A percentile compares a stretch with the other conserved stretches of the same genome.
phyloP scores from a whole-genome alignment of 1,140 invertebrate genomes.

The Adoxophyes honmai region DNA sequence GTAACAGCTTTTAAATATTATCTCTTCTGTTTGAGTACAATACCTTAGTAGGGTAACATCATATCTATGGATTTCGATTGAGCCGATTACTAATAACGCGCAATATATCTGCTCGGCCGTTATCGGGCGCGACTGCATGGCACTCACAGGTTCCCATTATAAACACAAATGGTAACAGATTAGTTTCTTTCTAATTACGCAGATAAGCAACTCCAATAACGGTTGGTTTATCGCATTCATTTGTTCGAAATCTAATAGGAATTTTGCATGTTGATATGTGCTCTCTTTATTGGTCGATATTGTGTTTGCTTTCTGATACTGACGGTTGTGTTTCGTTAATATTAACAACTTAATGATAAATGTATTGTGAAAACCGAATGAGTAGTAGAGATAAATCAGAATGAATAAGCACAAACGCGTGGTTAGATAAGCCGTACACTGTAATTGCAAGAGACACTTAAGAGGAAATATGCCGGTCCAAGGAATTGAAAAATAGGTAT shows the following conservation, averaged over 20 bases:
- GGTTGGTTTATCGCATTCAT: slow-evolving; percentile 71
- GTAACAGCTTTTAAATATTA: too few species aligned
- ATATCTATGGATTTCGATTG: too few species aligned
- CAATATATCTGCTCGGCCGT: slow-evolving; percentile 30
- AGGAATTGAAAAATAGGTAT: too few species aligned
- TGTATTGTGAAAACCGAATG: not conserved
- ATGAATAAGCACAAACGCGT: too few species aligned
- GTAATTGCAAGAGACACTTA: too few species aligned
- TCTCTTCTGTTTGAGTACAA: too few species aligned
- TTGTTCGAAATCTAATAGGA: slow-evolving; percentile 75
- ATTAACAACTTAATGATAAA: slow-evolving; percentile 14
- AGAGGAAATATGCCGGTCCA: too few species aligned
- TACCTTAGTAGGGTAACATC: too few species aligned
- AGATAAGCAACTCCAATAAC: slow-evolving; percentile 73
- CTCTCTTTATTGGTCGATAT: slow-evolving; percentile 74
- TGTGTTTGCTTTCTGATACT: slow-evolving; percentile 72
- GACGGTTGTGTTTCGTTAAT: slow-evolving; percentile 57
- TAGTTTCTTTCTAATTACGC: slow-evolving; percentile 74
- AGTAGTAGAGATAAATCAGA: too few species aligned
- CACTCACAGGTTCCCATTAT: slow-evolving; percentile 67
- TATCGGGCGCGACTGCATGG: slow-evolving; percentile 51
- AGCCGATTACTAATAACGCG: not conserved
- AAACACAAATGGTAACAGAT: slow-evolving; percentile 72
- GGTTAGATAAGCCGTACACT: too few species aligned
- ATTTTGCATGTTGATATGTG: slow-evolving; percentile 75